These are phyloP conservation scores for Drosophila punjabiensis DNA, from an alignment of 1,140 invertebrate species.

Conservation along the genomic window DNA sequence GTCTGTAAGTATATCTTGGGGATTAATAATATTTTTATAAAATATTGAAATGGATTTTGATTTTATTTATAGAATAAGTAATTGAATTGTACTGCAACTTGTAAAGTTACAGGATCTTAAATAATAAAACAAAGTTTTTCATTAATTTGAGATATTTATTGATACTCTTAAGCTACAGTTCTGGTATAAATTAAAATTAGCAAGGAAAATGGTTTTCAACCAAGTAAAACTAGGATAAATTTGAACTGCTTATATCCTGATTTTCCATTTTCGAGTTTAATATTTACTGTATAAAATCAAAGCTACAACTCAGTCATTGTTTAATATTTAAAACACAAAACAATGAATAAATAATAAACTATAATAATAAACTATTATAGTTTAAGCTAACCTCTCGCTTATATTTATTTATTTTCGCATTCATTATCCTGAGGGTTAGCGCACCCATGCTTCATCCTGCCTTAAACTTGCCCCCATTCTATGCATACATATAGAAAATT, in stretches of 20 bases:
- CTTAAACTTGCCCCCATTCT: conserved; percentile 24
- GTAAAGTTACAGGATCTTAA: not conserved
- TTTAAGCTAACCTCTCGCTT: not conserved
- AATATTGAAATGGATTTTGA: not conserved
- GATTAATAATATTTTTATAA: not conserved
- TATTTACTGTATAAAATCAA: not conserved
- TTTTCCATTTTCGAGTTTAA: no score
- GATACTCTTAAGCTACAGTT: not conserved
- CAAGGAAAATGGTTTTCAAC: not conserved
- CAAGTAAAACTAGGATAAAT: not conserved
- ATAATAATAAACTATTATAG: not conserved
- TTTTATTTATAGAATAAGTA: not conserved
- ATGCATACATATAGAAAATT: conserved; percentile 53
- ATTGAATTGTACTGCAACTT: not conserved
- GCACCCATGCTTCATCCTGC: conserved; percentile 27
- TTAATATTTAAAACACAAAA: not conserved
- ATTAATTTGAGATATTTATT: not conserved
- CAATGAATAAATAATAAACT: not conserved
- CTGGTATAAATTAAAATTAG: no score
- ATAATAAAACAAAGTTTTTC: not conserved
- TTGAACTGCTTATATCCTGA: not conserved
- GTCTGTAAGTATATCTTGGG: not conserved
- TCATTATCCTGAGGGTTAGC: conserved; percentile 10
- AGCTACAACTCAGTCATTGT: not conserved
- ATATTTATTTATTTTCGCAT: not conserved